These are phyloP conservation scores for Acropternis orthonyx DNA, from an alignment of 2,797 vertebrate species.

Conservation along the genomic window DNA sequence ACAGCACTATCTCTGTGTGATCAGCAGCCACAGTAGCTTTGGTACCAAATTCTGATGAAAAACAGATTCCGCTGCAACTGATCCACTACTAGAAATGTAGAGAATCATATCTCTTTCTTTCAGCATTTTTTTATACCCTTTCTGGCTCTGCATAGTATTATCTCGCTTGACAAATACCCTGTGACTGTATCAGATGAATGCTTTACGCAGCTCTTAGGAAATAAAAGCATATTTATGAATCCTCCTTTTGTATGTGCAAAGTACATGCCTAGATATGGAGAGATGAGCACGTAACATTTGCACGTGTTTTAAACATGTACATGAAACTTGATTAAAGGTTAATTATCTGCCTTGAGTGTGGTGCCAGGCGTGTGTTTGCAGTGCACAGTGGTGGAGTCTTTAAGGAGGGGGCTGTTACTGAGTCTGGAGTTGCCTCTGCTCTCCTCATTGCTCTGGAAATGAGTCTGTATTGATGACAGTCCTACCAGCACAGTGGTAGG, in stretches of 20 bases:
- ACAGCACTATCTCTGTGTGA: background rate
- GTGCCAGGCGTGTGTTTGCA: background rate
- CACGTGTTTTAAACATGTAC: background rate
- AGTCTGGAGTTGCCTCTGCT: background rate
- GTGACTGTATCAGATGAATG: background rate
- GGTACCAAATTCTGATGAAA: constrained; percentile 39
- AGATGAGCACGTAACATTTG: background rate
- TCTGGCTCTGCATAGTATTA: background rate
- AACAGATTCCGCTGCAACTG: background rate
- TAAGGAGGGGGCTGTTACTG: background rate
- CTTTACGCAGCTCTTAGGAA: constrained; percentile 17
- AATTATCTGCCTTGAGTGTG: background rate
- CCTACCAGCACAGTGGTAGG: background rate
- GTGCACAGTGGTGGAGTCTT: background rate
- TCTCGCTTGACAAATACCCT: constrained; percentile 24
- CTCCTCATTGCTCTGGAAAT: background rate
- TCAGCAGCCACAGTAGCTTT: constrained; percentile 12
- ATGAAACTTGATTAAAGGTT: background rate
- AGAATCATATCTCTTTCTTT: background rate
- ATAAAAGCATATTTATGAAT: background rate
- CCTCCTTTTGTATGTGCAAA: background rate
- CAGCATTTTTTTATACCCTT: background rate
- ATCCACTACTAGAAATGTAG: background rate
- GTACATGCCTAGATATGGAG: background rate
- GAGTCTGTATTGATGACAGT: background rate